Percentiles rank a stretch among this genome's conserved stretches.
These are phyloP conservation scores for Lasioglossum pauxillum DNA, from an alignment of 2,888 invertebrate genomes.

Conservation along the genomic window DNA sequence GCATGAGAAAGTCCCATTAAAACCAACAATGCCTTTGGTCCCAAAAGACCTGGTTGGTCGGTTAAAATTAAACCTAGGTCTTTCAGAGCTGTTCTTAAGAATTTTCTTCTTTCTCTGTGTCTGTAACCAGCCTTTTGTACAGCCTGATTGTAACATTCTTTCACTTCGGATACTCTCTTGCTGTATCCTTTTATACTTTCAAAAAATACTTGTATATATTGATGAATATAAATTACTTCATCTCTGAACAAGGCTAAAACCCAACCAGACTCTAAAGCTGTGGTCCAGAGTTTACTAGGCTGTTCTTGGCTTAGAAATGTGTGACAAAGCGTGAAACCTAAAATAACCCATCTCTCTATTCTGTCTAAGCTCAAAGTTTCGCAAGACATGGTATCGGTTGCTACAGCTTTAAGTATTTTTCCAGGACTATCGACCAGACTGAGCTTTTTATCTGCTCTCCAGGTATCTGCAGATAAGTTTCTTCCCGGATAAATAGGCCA, in stretches of 20 bases:
- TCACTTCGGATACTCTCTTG: slow-evolving; percentile 97
- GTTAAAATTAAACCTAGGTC: slow-evolving; percentile 97
- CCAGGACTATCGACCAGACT: slow-evolving; percentile 97
- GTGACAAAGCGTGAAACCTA: slow-evolving; percentile 96
- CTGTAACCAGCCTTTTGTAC: slow-evolving; percentile 95
- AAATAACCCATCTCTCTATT: slow-evolving; percentile 98
- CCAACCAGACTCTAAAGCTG: slow-evolving; percentile 96
- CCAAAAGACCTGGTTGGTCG: slow-evolving; percentile 98
- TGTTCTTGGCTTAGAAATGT: slow-evolving; percentile 92
- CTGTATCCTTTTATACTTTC: slow-evolving; percentile 97
- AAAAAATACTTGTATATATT: slow-evolving; percentile 96
- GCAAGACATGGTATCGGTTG: slow-evolving; percentile 98
- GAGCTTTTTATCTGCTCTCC: slow-evolving; percentile 96
- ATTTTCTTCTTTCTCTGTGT: slow-evolving; percentile 98
- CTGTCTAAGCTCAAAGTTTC: slow-evolving; percentile 98
- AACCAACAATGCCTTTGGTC: slow-evolving; percentile 98
- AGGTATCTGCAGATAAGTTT: slow-evolving; percentile 96
- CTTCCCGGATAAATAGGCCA: slow-evolving; percentile 94
- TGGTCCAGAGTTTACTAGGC: slow-evolving; percentile 95
- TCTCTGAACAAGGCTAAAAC: slow-evolving; percentile 97
- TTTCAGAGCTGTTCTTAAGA: slow-evolving; percentile 96
- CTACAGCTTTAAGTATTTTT: slow-evolving; percentile 96
- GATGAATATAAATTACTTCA: slow-evolving; percentile 98
- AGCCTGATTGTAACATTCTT: slow-evolving; percentile 96
- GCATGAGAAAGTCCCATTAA: slow-evolving; percentile 98